Evolutionary conservation across 2,888 invertebrate species (phyloP), one percentile per base, ranked within the genome.

Genomic region (Anaspis maculata): DNA sequence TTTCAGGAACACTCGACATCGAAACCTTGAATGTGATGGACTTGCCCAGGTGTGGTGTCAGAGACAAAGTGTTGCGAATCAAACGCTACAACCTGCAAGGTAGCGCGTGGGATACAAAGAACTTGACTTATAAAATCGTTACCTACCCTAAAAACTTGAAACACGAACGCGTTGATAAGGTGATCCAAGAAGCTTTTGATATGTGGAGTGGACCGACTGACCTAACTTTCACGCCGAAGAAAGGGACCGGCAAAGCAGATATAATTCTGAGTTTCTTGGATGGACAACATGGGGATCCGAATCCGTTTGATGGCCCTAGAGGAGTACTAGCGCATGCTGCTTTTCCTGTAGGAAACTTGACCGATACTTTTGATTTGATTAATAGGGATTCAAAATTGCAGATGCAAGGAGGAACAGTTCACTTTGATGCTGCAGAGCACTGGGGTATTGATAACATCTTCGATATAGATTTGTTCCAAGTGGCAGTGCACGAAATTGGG

Each of bases 401-500:
- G 77, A 84, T 87, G 7, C 97, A 90, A 61, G 96, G 96, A 15
- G 97, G 97, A 9, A 95, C 95, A 62, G 95, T 94, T 21, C 97
- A 97, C 69, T 97, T 97, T 58, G 97, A 97, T 61, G 94, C 95
- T 51, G 80, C 89, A 15, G 97, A 97, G 66, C 72, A 77, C 45
- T 96, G 96, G 96, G 84, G 89, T 10, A 82, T 91, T 52, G 78
- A 79, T 61, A 82, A 83, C 38, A 76, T 76, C 51, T 72, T 83
- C 48, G 91, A 92, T 42, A 91, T 91, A 27, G 92, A 92, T 69
- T 73, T 94, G 25, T 90, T 92, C 68, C 91, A 92, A 79, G 87
- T 88, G 32, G 91, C 92, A 1, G 92, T 94, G 9, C 97, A 97
- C 65, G 96, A 97, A 68, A 92, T 97, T 51, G 96, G 96, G 0